Conservation (phyloP, 2,888 invertebrate genomes). For the Corbicula japonica region DNA sequence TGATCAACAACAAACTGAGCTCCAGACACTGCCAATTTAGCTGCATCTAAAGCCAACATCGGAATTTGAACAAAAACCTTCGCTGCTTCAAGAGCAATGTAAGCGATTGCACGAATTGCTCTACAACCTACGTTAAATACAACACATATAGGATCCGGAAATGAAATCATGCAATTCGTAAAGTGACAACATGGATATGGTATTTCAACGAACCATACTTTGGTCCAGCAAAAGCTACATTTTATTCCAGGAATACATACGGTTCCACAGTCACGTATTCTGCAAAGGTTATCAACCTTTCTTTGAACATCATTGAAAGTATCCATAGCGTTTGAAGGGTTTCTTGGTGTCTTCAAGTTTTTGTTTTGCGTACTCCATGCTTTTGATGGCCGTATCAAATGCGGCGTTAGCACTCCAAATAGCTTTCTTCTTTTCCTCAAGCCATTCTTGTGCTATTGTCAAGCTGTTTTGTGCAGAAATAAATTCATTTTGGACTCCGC, state of each 20-base stretch:
- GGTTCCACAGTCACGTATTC: constrained; percentile 44
- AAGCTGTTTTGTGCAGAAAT: constrained; percentile 35
- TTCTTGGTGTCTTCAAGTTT: constrained; percentile 62
- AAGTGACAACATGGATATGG: constrained; percentile 56
- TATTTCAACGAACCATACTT: constrained; percentile 33
- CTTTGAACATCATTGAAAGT: constrained; percentile 56
- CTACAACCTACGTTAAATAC: constrained; percentile 50
- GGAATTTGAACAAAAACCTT: constrained; percentile 56
- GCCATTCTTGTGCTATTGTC: constrained; percentile 57
- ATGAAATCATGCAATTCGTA: constrained; percentile 62
- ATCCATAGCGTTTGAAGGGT: constrained; percentile 59
- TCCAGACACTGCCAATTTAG: constrained; percentile 52
- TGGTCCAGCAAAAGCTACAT: constrained; percentile 41
- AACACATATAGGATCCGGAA: constrained; percentile 63
- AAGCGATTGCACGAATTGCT: constrained; percentile 56
- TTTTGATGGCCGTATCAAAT: constrained; percentile 55
- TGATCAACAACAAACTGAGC: constrained; percentile 66
- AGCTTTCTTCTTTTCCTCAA: constrained; percentile 54
- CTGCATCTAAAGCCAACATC: constrained; percentile 60
- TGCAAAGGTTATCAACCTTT: constrained; percentile 62
- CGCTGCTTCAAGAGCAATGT: constrained; percentile 65
- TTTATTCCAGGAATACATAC: constrained; percentile 64
- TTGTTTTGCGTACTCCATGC: constrained; percentile 53
- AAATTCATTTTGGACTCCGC: constrained; percentile 46
- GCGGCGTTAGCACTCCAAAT: constrained; percentile 39